Evolutionary conservation across 2,797 vertebrate genomes (phyloP), one percentile per base, ranked within the genome.

Genomic region (Apogon talboti): DNA sequence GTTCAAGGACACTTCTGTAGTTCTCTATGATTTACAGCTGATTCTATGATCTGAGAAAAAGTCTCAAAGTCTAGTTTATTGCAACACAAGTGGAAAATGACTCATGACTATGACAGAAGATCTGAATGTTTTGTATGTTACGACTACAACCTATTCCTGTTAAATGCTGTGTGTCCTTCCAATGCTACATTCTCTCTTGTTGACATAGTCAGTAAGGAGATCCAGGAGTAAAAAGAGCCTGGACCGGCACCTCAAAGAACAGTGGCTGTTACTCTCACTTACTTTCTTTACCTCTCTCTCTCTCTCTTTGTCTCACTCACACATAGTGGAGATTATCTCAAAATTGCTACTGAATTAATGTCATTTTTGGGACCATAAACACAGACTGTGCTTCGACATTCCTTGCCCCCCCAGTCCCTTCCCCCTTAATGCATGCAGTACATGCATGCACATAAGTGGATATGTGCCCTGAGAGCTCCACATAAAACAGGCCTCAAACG

Each of bases 1-100:
- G 81, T 37, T 69, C 51, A 67, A 71, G 66, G 37, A 67, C 30
- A 59, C 41, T 38, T 28, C 40, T 72, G 41, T 57, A 58, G 14
- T 45, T 75, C 41, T 19, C 13, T 37, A 19, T 51, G 43, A 78
- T 82, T 66, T 67, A 71, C 64, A 66, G 44, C 40, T 49, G 3
- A 14, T 21, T 38, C 48, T 66, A 37, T 24, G 19, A 78, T 66
- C 44, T 59, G 13, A 66, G 50, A 62, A 59, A 63, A 59, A 63
- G 44, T 13, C 47, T 73, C 3, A 64, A 63, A 64, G 57, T 57
- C 33, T 47, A 73, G 47, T 70, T 73, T 80, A 73, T 56, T 79
- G 60, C 55, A 66, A 71, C 43, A 76, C 37, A 35, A 71, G 58
- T 87, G 84, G 84, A 89, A 91, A 89, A 87, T 87, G 58, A 84